These are phyloP conservation scores for Podabrus alpinus DNA, from an alignment of 2,888 invertebrate genomes.

Conservation along the genomic window DNA sequence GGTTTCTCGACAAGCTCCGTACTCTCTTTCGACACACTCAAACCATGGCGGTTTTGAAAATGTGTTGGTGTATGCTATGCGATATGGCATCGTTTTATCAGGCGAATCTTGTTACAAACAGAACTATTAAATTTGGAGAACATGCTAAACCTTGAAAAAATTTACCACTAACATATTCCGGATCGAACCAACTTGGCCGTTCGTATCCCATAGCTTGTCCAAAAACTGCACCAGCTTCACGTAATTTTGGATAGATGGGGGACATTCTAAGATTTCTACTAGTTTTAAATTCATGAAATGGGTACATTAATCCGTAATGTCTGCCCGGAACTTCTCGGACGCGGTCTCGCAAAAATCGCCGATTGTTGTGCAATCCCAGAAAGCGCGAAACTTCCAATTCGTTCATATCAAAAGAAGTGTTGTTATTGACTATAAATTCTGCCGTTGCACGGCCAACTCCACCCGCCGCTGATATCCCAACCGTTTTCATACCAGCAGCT, in stretches of 20 bases:
- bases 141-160: background rate
- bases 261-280: constrained; percentile 91
- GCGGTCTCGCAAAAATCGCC: constrained; percentile 87
- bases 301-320: constrained; percentile 82
- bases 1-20: constrained; percentile 89
- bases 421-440: constrained; percentile 83
- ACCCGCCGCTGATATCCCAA: constrained; percentile 93
- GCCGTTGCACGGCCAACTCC: constrained; percentile 92
- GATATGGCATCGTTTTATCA: constrained; percentile 62
- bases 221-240: constrained; percentile 91
- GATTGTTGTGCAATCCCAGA: constrained; percentile 91
- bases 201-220: constrained; percentile 99
- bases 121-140: background rate
- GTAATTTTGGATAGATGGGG: constrained; percentile 89
- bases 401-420: constrained; percentile 82
- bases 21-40: constrained; percentile 84
- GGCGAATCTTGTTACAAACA: constrained; percentile 45
- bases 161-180: constrained; percentile 55
- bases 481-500: constrained; percentile 95
- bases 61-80: constrained; percentile 79
- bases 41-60: constrained; percentile 95
- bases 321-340: constrained; percentile 91
- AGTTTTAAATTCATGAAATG: constrained; percentile 83
- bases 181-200: constrained; percentile 88
- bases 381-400: constrained; percentile 89